Evolutionary conservation across 92 coral and sea anemone species (phyloP).

Genomic region (Porites lobata): DNA sequence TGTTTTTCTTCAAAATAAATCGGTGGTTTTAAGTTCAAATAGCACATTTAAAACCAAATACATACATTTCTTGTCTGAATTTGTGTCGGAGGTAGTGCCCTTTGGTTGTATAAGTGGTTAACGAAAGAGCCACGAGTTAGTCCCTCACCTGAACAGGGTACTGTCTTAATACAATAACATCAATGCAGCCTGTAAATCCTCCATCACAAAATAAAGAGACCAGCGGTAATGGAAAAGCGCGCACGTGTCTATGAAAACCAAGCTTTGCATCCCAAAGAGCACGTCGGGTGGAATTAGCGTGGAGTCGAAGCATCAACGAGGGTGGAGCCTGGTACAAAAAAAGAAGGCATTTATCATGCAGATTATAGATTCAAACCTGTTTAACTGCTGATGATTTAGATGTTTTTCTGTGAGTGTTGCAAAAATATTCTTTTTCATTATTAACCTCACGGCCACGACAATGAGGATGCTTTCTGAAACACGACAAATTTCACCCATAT

Average conservation of each 20-base stretch:
- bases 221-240: slow-evolving; percentile 87
- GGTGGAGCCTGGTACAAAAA: slow-evolving; percentile 81
- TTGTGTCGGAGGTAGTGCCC: too few relatives aligned
- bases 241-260: slow-evolving; percentile 92
- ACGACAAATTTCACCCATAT: too few relatives aligned
- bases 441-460: too few relatives aligned
- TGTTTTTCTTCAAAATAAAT: too few relatives aligned
- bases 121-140: not conserved
- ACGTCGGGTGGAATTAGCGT: slow-evolving; percentile 95
- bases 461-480: too few relatives aligned
- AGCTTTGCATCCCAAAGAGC: slow-evolving; percentile 92
- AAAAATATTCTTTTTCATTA: too few relatives aligned
- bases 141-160: slow-evolving; percentile 93
- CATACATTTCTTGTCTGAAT: too few relatives aligned
- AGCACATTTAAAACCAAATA: too few relatives aligned
- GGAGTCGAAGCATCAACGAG: slow-evolving; percentile 83
- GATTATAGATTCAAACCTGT: too few relatives aligned
- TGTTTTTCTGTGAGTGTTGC: too few relatives aligned
- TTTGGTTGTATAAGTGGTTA: not conserved
- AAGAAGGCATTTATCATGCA: not conserved
- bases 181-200: slow-evolving; percentile 89
- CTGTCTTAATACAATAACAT: slow-evolving; percentile 84
- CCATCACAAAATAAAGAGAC: slow-evolving; percentile 84
- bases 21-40: too few relatives aligned
- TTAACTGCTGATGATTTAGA: too few relatives aligned